A percentile compares a stretch with the other conserved stretches of the same genome.
Evolutionary conservation across 1,140 invertebrate genomes (phyloP).

Genomic region (Druon quercuslanigerum): DNA sequence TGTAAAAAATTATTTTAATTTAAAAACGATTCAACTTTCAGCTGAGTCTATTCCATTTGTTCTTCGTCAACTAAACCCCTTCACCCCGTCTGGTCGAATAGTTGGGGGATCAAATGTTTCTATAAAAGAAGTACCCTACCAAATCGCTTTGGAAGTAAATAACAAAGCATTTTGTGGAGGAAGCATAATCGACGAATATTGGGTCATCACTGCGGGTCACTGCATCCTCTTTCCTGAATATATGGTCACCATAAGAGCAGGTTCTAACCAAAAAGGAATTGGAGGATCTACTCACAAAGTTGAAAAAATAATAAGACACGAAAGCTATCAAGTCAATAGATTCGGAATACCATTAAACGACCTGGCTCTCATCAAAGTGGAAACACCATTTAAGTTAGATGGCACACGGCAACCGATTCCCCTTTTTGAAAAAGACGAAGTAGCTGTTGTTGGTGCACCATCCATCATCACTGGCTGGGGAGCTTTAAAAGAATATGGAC

Average conservation of each 20-base stretch:
- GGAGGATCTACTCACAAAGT: constrained; percentile 63
- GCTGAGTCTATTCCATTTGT: too few relatives aligned
- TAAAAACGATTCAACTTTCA: too few relatives aligned
- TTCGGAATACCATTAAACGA: constrained; percentile 73
- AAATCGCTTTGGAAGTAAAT: constrained; percentile 75
- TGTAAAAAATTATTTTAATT: too few relatives aligned
- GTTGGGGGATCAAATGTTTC: constrained; percentile 78
- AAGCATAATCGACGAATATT: constrained; percentile 76
- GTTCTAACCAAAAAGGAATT: constrained; percentile 63
- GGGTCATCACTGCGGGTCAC: constrained; percentile 80
- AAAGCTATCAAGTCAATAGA: constrained; percentile 62
- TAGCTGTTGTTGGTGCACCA: constrained; percentile 49
- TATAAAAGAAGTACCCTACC: constrained; percentile 78
- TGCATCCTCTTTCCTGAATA: constrained; percentile 75
- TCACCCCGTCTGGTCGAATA: constrained; percentile 69
- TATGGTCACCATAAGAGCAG: constrained; percentile 63
- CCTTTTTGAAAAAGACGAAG: constrained; percentile 43
- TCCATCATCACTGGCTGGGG: constrained; percentile 72
- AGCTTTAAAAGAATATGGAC: constrained; percentile 26
- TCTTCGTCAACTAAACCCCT: too few relatives aligned
- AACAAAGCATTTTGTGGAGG: constrained; percentile 78
- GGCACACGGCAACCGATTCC: constrained; percentile 47
- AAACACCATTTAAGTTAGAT: constrained; percentile 48
- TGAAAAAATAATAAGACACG: constrained; percentile 69
- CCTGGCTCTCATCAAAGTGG: constrained; percentile 75